A percentile compares a stretch with the other conserved stretches of the same genome.
phyloP scores from a whole-genome alignment of 2,888 invertebrate species.

The Gerosis bhagava region DNA sequence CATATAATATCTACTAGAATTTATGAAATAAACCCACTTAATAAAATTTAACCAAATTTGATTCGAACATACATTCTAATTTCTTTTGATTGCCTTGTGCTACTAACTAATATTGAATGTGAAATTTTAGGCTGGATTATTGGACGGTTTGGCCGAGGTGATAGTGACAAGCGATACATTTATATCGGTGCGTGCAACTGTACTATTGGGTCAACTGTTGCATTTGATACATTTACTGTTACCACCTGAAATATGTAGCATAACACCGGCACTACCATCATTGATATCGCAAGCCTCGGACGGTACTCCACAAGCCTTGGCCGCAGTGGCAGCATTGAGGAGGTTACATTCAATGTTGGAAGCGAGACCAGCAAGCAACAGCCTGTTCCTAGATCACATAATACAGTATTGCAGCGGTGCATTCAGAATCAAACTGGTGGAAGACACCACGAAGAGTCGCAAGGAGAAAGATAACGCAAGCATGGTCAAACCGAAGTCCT shows the following conservation, averaged over 20 bases:
- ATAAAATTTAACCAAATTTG: too few species aligned
- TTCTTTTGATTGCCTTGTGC: too few species aligned
- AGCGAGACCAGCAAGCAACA: constrained; percentile 90
- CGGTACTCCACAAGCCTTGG: constrained; percentile 91
- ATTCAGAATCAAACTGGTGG: constrained; percentile 53
- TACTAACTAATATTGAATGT: constrained; percentile 7
- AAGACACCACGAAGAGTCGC: constrained; percentile 57
- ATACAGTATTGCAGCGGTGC: constrained; percentile 82
- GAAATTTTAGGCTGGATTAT: constrained; percentile 85
- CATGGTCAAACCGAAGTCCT: constrained; percentile 51
- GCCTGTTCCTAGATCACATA: constrained; percentile 92
- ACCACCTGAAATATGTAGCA: constrained; percentile 93
- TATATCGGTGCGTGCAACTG: constrained; percentile 95
- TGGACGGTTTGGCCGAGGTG: constrained; percentile 95
- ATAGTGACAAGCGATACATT: constrained; percentile 94
- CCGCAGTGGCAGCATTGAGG: constrained; percentile 91
- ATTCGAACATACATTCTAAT: too few species aligned
- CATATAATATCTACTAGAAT: too few species aligned
- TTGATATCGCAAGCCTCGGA: constrained; percentile 90
- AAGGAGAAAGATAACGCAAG: constrained; percentile 70
- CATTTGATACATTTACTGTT: constrained; percentile 93
- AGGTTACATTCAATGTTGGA: constrained; percentile 91
- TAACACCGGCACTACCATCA: constrained; percentile 92
- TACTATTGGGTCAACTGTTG: constrained; percentile 93
- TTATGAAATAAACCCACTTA: too few species aligned